A percentile compares a stretch with the other conserved stretches of the same genome.
These are phyloP conservation scores for Drosophila pseudoobscura DNA, from an alignment of 1,140 invertebrate genomes.

Conservation along the genomic window DNA sequence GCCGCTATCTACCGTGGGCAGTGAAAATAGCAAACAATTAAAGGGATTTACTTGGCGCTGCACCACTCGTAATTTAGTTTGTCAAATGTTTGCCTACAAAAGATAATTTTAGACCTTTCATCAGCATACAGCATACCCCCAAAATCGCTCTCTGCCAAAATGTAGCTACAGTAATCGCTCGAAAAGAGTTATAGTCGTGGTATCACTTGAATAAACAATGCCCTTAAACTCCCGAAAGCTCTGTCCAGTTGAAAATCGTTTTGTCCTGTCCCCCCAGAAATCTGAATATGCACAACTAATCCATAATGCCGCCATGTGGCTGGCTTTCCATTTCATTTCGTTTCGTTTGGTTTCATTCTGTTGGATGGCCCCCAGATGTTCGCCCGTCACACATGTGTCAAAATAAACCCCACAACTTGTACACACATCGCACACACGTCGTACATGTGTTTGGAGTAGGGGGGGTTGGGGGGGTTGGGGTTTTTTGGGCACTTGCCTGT, in stretches of 20 bases:
- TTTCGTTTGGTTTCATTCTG: background rate
- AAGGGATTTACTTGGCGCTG: too few species aligned
- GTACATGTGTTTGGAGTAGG: slow-evolving; percentile 14
- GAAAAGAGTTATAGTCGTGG: too few species aligned
- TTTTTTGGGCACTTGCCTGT: slow-evolving; percentile 25
- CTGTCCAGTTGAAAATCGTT: slow-evolving; percentile 25
- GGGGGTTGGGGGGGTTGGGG: slow-evolving; percentile 4
- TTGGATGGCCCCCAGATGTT: slow-evolving; percentile 20
- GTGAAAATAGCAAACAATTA: too few species aligned
- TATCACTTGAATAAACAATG: too few species aligned
- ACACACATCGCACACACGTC: slow-evolving; percentile 24
- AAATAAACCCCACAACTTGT: slow-evolving; percentile 47
- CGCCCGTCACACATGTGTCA: slow-evolving; percentile 50
- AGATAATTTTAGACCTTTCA: too few species aligned
- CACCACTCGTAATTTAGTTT: too few species aligned
- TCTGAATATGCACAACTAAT: slow-evolving; percentile 30
- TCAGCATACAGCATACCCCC: too few species aligned
- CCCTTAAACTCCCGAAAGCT: slow-evolving; percentile 8
- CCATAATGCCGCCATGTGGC: slow-evolving; percentile 42
- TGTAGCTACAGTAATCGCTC: too few species aligned
- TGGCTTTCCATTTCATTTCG: slow-evolving; percentile 43
- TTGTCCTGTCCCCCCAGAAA: slow-evolving; percentile 16
- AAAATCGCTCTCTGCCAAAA: too few species aligned
- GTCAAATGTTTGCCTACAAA: too few species aligned
- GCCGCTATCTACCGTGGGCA: too few species aligned